Evolutionary conservation across 2,113 vertebrate genomes (phyloP).

Genomic region (Phylloscopus trochiloides): DNA sequence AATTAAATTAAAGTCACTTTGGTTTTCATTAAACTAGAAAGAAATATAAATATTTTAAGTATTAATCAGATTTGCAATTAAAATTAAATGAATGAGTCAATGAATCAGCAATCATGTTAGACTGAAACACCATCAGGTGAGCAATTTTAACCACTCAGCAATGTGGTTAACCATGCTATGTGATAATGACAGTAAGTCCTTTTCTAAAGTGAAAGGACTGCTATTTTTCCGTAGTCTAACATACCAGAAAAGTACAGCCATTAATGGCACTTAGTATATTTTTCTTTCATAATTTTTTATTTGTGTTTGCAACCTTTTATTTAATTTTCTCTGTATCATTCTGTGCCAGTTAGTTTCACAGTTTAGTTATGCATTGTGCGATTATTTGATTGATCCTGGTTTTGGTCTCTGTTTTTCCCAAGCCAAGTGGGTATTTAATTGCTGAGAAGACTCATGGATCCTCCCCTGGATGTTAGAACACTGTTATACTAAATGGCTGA

Average conservation of each 20-base stretch:
- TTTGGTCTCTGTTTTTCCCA: neutral
- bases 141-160: neutral
- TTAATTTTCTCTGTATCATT: neutral
- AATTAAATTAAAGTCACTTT: neutral
- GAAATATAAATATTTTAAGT: neutral
- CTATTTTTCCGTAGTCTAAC: neutral
- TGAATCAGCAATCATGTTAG: neutral
- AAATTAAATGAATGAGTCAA: neutral
- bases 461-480: neutral
- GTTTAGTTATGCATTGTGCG: neutral
- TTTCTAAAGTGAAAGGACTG: neutral
- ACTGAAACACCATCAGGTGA: neutral
- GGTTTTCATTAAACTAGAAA: neutral
- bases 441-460: neutral
- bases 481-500: neutral
- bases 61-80: neutral
- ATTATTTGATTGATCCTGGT: neutral
- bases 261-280: neutral
- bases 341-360: neutral
- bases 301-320: neutral
- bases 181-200: neutral
- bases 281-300: neutral
- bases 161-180: neutral
- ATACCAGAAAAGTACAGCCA: neutral
- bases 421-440: neutral